phyloP scores from a whole-genome alignment of 2,113 vertebrate genomes.

The Himantopus leucocephalus region DNA sequence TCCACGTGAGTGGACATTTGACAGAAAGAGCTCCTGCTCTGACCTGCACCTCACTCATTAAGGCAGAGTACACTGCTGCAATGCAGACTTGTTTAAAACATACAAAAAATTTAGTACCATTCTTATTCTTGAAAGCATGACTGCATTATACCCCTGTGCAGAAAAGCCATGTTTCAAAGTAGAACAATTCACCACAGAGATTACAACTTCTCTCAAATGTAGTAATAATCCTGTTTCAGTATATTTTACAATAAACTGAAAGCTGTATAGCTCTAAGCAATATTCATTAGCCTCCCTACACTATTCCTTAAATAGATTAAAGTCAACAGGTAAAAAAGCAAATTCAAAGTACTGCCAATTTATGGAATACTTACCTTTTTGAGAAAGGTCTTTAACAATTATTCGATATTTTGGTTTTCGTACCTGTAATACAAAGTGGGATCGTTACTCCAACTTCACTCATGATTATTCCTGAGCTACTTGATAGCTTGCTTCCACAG shows the following conservation, averaged over 20 bases:
- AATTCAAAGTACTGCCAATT: not conserved
- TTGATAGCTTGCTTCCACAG: not conserved
- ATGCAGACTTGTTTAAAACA: not conserved
- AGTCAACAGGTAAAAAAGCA: not conserved
- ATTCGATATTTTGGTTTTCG: not conserved
- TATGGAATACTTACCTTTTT: not conserved
- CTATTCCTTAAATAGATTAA: not conserved
- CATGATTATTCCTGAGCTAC: not conserved
- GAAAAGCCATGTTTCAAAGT: not conserved
- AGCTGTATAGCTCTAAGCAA: not conserved
- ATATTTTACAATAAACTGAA: not conserved
- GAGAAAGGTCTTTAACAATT: slow-evolving; percentile 27
- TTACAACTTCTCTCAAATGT: not conserved
- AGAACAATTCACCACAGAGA: not conserved
- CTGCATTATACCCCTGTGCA: not conserved
- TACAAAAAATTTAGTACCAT: not conserved
- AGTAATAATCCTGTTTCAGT: not conserved
- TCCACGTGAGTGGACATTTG: fast-evolving
- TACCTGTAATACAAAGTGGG: slow-evolving; percentile 4
- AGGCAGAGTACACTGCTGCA: not conserved
- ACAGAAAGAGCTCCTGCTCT: not conserved
- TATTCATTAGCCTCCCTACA: not conserved
- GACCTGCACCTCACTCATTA: not conserved
- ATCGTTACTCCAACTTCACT: not conserved
- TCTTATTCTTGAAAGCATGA: not conserved